Evolutionary conservation across 2,113 vertebrate species (phyloP), one percentile per base, ranked within the genome.

Genomic region (Sarotherodon lohbergeri): DNA sequence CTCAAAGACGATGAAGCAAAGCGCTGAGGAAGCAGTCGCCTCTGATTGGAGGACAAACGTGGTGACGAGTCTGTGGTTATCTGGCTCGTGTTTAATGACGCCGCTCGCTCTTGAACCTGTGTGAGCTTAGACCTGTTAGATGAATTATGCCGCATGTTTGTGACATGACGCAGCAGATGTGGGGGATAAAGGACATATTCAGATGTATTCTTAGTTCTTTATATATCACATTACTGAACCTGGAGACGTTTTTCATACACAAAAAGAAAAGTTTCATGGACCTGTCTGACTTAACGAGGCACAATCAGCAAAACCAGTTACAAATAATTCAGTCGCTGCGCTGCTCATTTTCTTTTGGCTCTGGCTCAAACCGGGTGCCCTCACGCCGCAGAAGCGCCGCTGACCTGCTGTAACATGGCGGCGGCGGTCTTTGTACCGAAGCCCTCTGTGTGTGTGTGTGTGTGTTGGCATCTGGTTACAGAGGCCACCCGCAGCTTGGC

Each of bases 401-500:
- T 50, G 17, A 63, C 59, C 17, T 36, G 17, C 59, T 7, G 32
- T 19, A 52, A 52, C 27, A 52, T 13, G 46, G 73, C 27, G 73
- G 43, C 3, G 24, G 71, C 24, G 16, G 24, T 7, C 16, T 50
- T 92, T 88, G 88, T 71, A 29, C 22, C 4, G 3, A 6, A 27
- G 17, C 32, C 59, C 59, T 63, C 32, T 87, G 89, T 91, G 82
- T 91, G 92, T 91, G 88, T 86, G 91, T 91, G 91, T 89, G 92
- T 88, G 88, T 86, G 89, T 80, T 89, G 94, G 92, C 90, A 93
- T 93, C 89, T 89, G 87, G 88, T 92, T 90, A 52, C 86, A 89
- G 90, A 61, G 71, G 91, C 93, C 94, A 94, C 94, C 95, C 84
- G 43, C 85, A 85, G 90, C 87, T 88, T 94, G 92, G 93, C 94